Conservation (phyloP, 2,888 invertebrate species). For the Drosophila antonietae region DNA sequence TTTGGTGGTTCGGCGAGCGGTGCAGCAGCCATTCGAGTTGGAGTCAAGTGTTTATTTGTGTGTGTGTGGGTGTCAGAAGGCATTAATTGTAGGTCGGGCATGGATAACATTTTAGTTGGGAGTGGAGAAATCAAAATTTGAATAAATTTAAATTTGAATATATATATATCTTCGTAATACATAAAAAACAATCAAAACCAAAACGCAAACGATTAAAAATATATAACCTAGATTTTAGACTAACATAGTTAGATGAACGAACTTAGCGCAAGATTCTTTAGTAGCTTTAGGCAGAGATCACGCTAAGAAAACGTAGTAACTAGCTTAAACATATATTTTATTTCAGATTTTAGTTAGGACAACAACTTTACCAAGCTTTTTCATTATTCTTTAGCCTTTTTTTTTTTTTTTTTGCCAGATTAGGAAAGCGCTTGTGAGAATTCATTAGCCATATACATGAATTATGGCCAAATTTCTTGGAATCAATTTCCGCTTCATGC, state of each 20-base stretch:
- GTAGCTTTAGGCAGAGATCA: slow-evolving; percentile 20
- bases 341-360: slow-evolving; percentile 25
- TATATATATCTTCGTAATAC: slow-evolving; percentile 29
- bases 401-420: slow-evolving; percentile 1
- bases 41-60: slow-evolving; percentile 33
- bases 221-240: slow-evolving; percentile 18
- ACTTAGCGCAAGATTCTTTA: slow-evolving; percentile 32
- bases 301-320: slow-evolving; percentile 4
- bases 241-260: slow-evolving; percentile 53
- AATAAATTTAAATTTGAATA: slow-evolving; percentile 42
- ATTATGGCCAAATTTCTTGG: not conserved
- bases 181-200: slow-evolving; percentile 32
- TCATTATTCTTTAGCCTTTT: slow-evolving; percentile 1
- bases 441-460: not conserved
- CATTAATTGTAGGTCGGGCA: slow-evolving; percentile 34
- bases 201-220: slow-evolving; percentile 29
- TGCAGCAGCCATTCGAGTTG: slow-evolving; percentile 31
- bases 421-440: slow-evolving; percentile 1
- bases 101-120: slow-evolving; percentile 32
- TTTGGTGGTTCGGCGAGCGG: slow-evolving; percentile 20
- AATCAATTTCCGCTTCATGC: slow-evolving; percentile 23
- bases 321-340: slow-evolving; percentile 12
- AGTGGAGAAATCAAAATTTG: slow-evolving; percentile 66
- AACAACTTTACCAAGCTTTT: slow-evolving; percentile 21
- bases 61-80: slow-evolving; percentile 42